A percentile compares a stretch with the other conserved stretches of the same genome.
Evolutionary conservation across 2,888 invertebrate genomes (phyloP).

Genomic region (Pachliopta kotzebuea): DNA sequence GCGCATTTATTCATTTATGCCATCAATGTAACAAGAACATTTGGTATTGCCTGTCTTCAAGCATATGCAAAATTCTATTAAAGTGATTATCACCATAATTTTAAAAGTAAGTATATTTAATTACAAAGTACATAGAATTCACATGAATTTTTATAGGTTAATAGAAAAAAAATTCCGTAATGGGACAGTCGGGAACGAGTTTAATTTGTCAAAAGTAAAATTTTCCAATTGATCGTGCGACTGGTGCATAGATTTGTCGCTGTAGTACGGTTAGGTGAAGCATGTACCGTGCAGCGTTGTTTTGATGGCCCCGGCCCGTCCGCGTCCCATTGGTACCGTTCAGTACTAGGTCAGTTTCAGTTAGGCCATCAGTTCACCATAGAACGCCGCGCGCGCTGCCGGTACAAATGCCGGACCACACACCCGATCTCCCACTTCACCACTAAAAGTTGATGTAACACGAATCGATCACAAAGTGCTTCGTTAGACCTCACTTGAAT

Average conservation of each 20-base stretch:
- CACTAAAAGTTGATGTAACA: constrained; percentile 11
- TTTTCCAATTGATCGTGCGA: constrained; percentile 36
- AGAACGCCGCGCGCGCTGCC: constrained; percentile 62
- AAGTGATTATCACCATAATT: no score
- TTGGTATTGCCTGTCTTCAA: no score
- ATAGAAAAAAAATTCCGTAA: no score
- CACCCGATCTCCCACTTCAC: constrained; percentile 3
- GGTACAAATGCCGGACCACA: constrained; percentile 34
- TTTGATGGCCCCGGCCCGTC: constrained; percentile 67
- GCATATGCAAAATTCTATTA: no score
- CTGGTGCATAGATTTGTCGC: constrained; percentile 30
- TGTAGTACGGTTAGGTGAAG: constrained; percentile 43
- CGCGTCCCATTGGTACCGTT: constrained; percentile 52
- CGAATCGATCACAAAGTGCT: constrained; percentile 21
- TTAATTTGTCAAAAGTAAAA: constrained; percentile 3
- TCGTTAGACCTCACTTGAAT: constrained; percentile 3
- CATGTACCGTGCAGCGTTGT: constrained; percentile 52
- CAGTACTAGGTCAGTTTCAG: constrained; percentile 23
- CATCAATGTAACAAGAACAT: no score
- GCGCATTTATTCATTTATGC: no score
- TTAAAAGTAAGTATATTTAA: no score
- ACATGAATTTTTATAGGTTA: no score
- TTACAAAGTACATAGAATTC: no score
- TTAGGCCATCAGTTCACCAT: constrained; percentile 58
- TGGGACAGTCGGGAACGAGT: no score